Evolutionary conservation across 2,797 vertebrate genomes (phyloP).

Genomic region (Chromis chromis): DNA sequence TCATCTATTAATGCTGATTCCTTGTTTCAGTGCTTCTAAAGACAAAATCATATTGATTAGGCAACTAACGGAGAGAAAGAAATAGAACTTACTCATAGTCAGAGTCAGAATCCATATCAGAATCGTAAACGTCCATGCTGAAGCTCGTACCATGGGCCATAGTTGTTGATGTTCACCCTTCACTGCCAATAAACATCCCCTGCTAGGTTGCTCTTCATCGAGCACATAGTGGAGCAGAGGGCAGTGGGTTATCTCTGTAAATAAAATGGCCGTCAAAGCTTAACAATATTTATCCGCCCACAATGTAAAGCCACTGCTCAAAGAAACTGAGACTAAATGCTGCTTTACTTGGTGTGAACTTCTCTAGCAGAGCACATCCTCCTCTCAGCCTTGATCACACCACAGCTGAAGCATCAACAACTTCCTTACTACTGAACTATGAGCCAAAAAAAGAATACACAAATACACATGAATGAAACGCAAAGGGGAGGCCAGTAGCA

Average conservation of each 20-base stretch:
- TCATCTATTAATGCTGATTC: neutral
- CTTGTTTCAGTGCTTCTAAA: neutral
- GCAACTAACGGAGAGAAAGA: neutral
- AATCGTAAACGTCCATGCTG: conserved; percentile 5
- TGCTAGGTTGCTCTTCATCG: neutral
- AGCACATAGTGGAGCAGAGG: neutral
- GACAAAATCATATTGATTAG: neutral
- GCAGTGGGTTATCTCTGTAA: neutral
- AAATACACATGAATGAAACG: neutral
- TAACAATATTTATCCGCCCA: neutral
- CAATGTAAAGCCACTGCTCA: neutral
- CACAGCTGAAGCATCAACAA: neutral
- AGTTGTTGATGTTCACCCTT: neutral
- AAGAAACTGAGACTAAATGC: neutral
- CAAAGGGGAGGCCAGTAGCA: neutral
- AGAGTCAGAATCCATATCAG: conserved; percentile 49
- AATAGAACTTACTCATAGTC: conserved; percentile 65
- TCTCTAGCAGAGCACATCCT: neutral
- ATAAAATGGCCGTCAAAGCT: neutral
- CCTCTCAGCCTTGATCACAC: neutral
- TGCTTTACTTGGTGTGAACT: conserved; percentile 9
- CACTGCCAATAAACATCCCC: neutral
- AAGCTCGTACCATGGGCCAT: conserved; percentile 41
- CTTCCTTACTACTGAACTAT: neutral
- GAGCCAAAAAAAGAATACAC: neutral